These are phyloP conservation scores for Thumatha senex DNA, from an alignment of 2,888 invertebrate species.

Conservation along the genomic window DNA sequence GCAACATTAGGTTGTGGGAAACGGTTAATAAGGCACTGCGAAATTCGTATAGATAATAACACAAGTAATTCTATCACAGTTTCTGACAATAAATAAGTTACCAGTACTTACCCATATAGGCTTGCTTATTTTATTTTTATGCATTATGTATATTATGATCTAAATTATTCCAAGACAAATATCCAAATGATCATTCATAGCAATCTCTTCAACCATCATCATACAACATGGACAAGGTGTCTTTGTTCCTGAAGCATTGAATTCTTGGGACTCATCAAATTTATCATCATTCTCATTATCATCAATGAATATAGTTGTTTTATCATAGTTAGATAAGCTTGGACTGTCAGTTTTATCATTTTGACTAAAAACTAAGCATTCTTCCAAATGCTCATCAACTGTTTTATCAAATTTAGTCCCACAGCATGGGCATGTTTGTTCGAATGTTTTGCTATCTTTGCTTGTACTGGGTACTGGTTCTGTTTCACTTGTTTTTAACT, in stretches of 20 bases:
- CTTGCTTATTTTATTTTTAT: too few species aligned
- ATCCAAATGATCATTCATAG: slow-evolving; percentile 85
- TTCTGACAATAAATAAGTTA: too few species aligned
- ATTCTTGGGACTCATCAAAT: slow-evolving; percentile 59
- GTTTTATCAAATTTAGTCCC: slow-evolving; percentile 50
- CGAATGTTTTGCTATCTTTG: slow-evolving; percentile 22
- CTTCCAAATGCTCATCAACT: slow-evolving; percentile 75
- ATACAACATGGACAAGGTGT: slow-evolving; percentile 85
- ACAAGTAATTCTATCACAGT: too few species aligned
- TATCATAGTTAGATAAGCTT: slow-evolving; percentile 44
- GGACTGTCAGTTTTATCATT: slow-evolving; percentile 66
- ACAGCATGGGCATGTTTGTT: slow-evolving; percentile 74
- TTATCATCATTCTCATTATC: slow-evolving; percentile 54
- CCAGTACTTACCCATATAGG: too few species aligned
- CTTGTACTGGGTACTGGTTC: slow-evolving; percentile 28
- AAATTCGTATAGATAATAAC: too few species aligned
- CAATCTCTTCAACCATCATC: slow-evolving; percentile 68
- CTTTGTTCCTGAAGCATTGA: slow-evolving; percentile 74
- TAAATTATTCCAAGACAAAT: slow-evolving; percentile 39
- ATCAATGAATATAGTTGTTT: slow-evolving; percentile 56
- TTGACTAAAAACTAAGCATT: slow-evolving; percentile 73
- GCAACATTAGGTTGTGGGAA: too few species aligned
- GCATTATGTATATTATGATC: too few species aligned
- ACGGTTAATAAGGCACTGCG: too few species aligned
- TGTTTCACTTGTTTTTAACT: slow-evolving; percentile 39